Percentiles rank a stretch among this genome's conserved stretches.
phyloP scores from a whole-genome alignment of 2,888 invertebrate genomes.

The Ceriagrion tenellum region DNA sequence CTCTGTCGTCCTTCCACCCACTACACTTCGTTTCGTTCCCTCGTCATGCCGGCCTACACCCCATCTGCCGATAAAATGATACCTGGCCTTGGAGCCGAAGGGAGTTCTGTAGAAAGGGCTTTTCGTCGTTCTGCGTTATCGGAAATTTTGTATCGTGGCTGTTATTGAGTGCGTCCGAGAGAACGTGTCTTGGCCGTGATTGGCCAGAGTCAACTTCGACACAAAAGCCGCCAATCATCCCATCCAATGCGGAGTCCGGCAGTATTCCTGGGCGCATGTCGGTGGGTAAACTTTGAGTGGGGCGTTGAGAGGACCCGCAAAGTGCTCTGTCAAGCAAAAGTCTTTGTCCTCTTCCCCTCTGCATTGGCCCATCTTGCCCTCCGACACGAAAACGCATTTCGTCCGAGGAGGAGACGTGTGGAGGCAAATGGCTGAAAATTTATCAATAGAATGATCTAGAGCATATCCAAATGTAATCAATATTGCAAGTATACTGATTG shows the following conservation, averaged over 20 bases:
- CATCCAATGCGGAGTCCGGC: neutral
- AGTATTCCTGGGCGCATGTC: neutral
- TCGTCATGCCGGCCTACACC: neutral
- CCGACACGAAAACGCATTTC: neutral
- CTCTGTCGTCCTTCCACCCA: neutral
- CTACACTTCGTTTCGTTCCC: neutral
- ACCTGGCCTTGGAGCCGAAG: neutral
- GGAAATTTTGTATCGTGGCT: conserved; percentile 12
- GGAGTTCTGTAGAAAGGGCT: neutral
- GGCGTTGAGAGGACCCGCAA: neutral
- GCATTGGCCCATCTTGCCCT: neutral
- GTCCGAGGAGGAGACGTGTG: neutral
- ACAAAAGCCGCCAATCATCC: conserved; percentile 6
- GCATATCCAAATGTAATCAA: too few species aligned
- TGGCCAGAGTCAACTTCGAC: neutral
- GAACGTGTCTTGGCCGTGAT: neutral
- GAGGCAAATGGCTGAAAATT: neutral
- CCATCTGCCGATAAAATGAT: neutral
- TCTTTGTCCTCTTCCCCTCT: neutral
- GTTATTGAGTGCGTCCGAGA: neutral
- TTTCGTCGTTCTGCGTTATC: neutral
- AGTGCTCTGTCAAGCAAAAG: neutral
- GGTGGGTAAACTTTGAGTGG: neutral
- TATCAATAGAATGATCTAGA: neutral
- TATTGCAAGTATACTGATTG: too few species aligned